Base-by-base conservation (phyloP, 2,888 invertebrate genomes). In the Papilio gigon region DNA sequence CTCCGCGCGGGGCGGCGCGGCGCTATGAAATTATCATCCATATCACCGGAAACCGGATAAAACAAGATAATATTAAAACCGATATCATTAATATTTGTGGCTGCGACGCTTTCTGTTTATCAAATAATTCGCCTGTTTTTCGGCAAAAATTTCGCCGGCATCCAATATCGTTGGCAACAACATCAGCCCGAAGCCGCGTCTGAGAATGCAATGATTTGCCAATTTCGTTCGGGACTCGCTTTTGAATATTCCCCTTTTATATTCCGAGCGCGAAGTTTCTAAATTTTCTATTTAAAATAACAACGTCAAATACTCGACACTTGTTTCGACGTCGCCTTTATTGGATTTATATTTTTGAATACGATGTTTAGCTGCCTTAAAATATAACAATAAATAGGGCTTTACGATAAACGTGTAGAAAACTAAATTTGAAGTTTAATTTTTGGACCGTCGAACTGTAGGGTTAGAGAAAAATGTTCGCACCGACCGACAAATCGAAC, bases 171-270 rank as follows among this genome's bases (percentile, higher is more conserved):
- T 75, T 73, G 70, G 68, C 74, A 78, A 74, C 73, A 72, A 68
- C 65, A 71, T 70, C 35, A 71, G 66, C 74, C 68, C 72, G 68
- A 61, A 74, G 74, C 76, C 71, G 71, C 69, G 73, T 71, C 74
- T 74, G 73, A 74, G 76, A 78, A 75, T 79, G 82, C 81, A 80
- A 80, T 85, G 84, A 85, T 86, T 84, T 80, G 81, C 77, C 83
- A 85, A 84, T 85, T 83, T 81, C 76, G 77, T 76, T 77, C 80
- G 77, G 78, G 78, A 78, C 77, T 76, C 64, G 71, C 75, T 73
- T 81, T 78, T 79, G 78, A 82, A 84, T 82, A 80, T 80, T 79
- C 79, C 76, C 74, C 75, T 76, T n/a, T 79, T 77, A 76, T 79
- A 80, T 83, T 80, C 77, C 74, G 74, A 67, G 77, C 67, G 70